Evolutionary conservation across 2,888 invertebrate species (phyloP).

Genomic region (Spicauda simplicius): DNA sequence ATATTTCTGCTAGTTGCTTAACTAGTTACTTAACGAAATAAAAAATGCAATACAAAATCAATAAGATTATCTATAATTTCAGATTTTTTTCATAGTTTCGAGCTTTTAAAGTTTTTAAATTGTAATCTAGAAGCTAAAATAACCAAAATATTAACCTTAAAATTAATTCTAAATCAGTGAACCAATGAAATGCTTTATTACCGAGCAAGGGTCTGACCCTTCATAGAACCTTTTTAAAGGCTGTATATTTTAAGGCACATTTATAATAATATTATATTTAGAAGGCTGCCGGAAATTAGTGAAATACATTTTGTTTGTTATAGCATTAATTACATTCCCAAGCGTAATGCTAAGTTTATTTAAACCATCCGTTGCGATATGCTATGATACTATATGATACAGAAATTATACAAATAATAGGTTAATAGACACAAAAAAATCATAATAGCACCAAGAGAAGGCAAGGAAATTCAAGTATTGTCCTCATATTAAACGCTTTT

Average conservation of each 20-base stretch:
- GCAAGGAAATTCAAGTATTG: no score
- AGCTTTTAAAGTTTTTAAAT: no score
- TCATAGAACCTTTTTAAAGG: conserved; percentile 2
- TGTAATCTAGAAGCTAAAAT: not conserved
- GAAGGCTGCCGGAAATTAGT: not conserved
- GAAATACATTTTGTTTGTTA: not conserved
- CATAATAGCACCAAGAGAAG: no score
- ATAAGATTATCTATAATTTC: no score
- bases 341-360: not conserved
- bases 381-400: no score
- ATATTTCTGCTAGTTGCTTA: no score
- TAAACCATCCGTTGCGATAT: not conserved
- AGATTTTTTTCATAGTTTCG: no score
- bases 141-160: not conserved
- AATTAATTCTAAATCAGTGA: conserved; percentile 9
- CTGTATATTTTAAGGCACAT: not conserved
- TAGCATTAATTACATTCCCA: not conserved
- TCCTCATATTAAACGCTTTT: no score
- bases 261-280: conserved; percentile 1
- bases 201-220: not conserved
- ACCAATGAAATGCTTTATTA: conserved; percentile 1
- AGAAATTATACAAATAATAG: no score
- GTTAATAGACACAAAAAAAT: no score
- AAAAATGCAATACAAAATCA: no score
- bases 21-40: no score